Evolutionary conservation across 2,888 invertebrate genomes (phyloP).

Genomic region (Sympetrum striolatum): DNA sequence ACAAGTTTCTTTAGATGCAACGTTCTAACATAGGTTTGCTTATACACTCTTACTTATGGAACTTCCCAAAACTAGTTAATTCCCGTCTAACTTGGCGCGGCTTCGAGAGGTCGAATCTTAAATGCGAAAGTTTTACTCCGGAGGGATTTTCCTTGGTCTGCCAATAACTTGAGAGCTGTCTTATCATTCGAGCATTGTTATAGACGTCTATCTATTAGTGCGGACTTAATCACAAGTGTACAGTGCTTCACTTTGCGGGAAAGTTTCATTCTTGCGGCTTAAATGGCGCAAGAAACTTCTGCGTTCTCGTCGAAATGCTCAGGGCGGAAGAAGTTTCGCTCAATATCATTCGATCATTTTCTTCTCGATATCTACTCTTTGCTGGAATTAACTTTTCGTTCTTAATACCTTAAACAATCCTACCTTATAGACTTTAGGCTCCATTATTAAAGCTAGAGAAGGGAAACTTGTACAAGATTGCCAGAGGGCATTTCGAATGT

Average conservation of each 20-base stretch:
- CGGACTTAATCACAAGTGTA: not conserved
- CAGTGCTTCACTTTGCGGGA: not conserved
- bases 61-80: not conserved
- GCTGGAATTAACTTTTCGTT: no score
- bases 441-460: no score
- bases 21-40: not conserved
- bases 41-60: not conserved
- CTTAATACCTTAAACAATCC: no score
- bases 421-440: no score
- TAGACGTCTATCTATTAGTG: not conserved
- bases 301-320: no score
- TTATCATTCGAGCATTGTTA: not conserved
- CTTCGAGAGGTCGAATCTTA: not conserved
- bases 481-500: no score
- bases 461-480: no score
- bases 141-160: not conserved
- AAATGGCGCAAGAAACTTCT: not conserved
- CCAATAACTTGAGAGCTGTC: not conserved
- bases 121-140: not conserved
- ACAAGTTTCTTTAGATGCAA: not conserved
- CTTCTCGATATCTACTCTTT: no score
- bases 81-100: not conserved
- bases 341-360: no score
- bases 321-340: no score
- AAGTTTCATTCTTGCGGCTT: not conserved